Conservation (phyloP, 2,113 vertebrate species). For the Mesitornis unicolor region DNA sequence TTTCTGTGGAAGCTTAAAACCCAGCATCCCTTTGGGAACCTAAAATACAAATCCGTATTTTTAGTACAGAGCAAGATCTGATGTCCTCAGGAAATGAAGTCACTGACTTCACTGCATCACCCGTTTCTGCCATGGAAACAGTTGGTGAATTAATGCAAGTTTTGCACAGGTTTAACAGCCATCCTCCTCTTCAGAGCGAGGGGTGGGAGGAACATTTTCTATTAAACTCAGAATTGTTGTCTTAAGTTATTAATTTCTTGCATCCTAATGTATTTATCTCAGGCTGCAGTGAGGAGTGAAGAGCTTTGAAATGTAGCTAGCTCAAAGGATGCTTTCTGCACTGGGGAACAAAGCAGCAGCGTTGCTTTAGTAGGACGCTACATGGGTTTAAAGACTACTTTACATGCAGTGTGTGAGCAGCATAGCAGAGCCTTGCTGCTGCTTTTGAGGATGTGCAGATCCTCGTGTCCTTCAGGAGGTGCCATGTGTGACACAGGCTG, state of each 20-base stretch:
- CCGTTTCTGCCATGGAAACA: constrained; percentile 62
- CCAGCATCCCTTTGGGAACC: background rate
- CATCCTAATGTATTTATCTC: constrained; percentile 62
- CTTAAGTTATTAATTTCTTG: constrained; percentile 57
- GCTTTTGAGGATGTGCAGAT: background rate
- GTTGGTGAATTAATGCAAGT: constrained; percentile 64
- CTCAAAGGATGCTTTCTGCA: constrained; percentile 21
- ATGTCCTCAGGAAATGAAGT: constrained; percentile 66
- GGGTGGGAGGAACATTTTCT: constrained; percentile 58
- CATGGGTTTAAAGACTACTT: background rate
- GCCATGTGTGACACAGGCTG: fast-evolving
- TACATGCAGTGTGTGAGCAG: background rate
- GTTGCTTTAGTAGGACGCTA: background rate
- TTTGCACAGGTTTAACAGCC: constrained; percentile 56
- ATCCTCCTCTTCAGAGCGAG: constrained; percentile 44
- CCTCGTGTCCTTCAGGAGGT: background rate
- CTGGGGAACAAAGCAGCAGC: background rate
- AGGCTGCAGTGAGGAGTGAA: constrained; percentile 7
- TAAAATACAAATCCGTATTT: constrained; percentile 31
- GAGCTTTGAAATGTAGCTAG: constrained; percentile 42
- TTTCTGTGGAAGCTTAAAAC: background rate
- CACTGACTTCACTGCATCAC: constrained; percentile 45
- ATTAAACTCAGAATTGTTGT: constrained; percentile 60
- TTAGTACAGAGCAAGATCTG: constrained; percentile 39
- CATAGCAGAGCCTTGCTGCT: background rate